phyloP scores from a whole-genome alignment of 2,888 invertebrate species.

The Stenodema calcarata region DNA sequence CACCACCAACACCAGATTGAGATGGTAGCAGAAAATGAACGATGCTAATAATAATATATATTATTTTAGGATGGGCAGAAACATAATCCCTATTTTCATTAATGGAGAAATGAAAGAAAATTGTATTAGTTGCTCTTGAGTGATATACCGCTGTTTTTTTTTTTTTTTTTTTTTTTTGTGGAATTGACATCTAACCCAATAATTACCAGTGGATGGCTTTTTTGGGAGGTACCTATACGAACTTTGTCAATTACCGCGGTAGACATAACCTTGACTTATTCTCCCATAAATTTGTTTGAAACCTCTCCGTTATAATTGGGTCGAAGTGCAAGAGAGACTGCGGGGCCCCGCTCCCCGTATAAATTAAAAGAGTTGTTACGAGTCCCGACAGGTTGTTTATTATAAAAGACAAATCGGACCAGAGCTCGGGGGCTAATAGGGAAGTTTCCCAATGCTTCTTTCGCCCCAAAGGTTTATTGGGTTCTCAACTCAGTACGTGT shows the following conservation, averaged over 20 bases:
- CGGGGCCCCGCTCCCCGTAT: slow-evolving; percentile 28
- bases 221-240: background rate
- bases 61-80: too few species aligned
- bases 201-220: background rate
- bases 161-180: background rate
- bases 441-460: slow-evolving; percentile 44
- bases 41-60: too few species aligned
- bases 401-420: slow-evolving; percentile 46
- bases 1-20: too few species aligned
- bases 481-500: slow-evolving; percentile 12
- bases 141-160: too few species aligned
- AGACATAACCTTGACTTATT: background rate
- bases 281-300: slow-evolving; percentile 3
- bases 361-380: slow-evolving; percentile 50
- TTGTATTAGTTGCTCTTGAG: too few species aligned
- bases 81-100: too few species aligned
- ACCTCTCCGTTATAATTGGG: slow-evolving; percentile 38
- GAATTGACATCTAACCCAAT: background rate
- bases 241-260: background rate
- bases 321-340: slow-evolving; percentile 22
- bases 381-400: slow-evolving; percentile 42
- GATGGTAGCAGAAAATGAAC: too few species aligned
- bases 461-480: slow-evolving; percentile 22
- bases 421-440: slow-evolving; percentile 39
- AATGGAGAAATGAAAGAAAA: too few species aligned